Evolutionary conservation across 2,113 vertebrate genomes (phyloP).

Genomic region (Salvelinus fontinalis): DNA sequence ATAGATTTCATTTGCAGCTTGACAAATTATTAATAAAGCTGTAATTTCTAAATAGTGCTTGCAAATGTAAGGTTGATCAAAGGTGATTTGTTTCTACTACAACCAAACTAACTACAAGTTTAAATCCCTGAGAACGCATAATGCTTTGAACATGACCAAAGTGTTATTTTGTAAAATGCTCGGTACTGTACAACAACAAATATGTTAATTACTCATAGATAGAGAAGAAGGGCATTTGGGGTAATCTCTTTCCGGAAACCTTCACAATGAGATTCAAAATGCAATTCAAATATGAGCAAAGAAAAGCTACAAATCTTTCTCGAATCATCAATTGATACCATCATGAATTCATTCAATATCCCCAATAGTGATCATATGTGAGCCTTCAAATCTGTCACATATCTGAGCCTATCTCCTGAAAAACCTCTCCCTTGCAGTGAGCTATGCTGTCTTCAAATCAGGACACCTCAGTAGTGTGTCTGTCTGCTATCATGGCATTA

Average conservation of each 20-base stretch:
- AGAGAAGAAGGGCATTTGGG: background rate
- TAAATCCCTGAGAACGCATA: conserved; percentile 6
- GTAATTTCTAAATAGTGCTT: conserved; percentile 20
- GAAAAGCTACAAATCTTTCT: conserved; percentile 12
- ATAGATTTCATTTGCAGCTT: conserved; percentile 3
- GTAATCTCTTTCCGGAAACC: conserved; percentile 1
- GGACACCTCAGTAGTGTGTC: conserved; percentile 45
- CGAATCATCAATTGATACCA: conserved; percentile 44
- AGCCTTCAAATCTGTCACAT: too few relatives aligned
- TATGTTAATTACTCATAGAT: background rate
- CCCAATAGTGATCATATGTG: conserved; percentile 17
- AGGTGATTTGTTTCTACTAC: too few relatives aligned
- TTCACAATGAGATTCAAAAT: conserved; percentile 12
- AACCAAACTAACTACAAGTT: conserved; percentile 1
- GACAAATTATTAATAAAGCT: conserved; percentile 29
- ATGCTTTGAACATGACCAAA: conserved; percentile 3
- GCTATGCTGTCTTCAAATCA: conserved; percentile 45
- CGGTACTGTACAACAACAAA: conserved; percentile 26
- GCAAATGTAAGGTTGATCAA: conserved; percentile 18
- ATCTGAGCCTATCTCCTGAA: too few relatives aligned
- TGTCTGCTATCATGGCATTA: conserved; percentile 10
- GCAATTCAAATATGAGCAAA: conserved; percentile 56
- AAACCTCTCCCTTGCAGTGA: too few relatives aligned
- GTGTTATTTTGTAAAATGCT: background rate
- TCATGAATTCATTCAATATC: conserved; percentile 15